phyloP scores from a whole-genome alignment of 2,797 vertebrate genomes.

The Artibeus lituratus region DNA sequence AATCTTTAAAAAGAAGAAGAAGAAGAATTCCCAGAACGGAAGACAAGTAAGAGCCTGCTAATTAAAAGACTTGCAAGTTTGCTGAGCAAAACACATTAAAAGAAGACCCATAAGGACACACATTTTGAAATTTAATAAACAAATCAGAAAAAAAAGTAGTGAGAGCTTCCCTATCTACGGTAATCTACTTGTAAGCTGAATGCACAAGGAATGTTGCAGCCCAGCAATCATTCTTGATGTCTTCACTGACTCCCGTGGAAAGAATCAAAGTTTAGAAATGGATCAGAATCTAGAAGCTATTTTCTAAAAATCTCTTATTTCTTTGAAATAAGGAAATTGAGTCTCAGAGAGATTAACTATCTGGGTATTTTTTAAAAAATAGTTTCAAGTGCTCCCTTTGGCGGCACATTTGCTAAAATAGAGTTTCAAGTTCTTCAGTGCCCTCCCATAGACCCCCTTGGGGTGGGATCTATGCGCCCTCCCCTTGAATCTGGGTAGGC shows the following conservation, averaged over 20 bases:
- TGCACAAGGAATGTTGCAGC: not conserved
- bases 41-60: not conserved
- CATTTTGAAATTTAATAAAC: not conserved
- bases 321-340: not conserved
- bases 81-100: not conserved
- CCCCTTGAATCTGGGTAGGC: not conserved
- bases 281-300: not conserved
- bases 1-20: too few species aligned
- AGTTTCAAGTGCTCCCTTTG: not conserved
- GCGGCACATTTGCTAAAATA: not conserved
- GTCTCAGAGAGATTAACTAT: not conserved
- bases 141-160: not conserved
- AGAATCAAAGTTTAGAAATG: not conserved
- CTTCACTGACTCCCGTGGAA: not conserved
- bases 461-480: not conserved
- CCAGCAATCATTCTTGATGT: not conserved
- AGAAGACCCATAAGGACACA: not conserved
- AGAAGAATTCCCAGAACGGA: not conserved
- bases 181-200: not conserved
- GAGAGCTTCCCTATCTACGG: not conserved
- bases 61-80: not conserved
- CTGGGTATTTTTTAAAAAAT: not conserved
- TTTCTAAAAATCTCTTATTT: not conserved
- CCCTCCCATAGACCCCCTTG: not conserved
- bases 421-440: not conserved